A percentile compares a stretch with the other conserved stretches of the same genome.
Conservation (phyloP, 2,797 vertebrate genomes). For the Scomberomorus guttatus region DNA sequence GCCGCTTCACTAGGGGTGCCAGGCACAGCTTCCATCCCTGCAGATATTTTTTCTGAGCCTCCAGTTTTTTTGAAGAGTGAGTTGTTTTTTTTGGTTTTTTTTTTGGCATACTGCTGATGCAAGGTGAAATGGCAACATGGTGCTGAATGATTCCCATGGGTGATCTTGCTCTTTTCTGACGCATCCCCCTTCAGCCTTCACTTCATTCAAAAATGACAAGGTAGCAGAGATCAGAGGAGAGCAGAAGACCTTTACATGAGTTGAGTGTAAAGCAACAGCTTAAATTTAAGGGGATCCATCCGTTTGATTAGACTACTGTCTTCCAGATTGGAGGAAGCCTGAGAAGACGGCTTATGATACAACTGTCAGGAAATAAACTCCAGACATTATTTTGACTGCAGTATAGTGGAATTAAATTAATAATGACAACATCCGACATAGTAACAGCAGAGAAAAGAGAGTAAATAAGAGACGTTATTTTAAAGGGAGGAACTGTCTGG, state of each 20-base stretch:
- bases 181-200: conserved; percentile 32
- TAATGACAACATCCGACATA: conserved; percentile 3
- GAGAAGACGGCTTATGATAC: not conserved
- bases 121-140: conserved; percentile 43
- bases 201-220: conserved; percentile 41
- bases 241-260: conserved; percentile 10
- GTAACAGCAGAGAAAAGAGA: not conserved
- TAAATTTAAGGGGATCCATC: conserved; percentile 26
- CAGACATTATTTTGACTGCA: conserved; percentile 11
- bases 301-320: conserved; percentile 26
- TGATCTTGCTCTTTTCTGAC: conserved; percentile 61
- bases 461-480: conserved; percentile 1
- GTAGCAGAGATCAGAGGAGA: conserved; percentile 20
- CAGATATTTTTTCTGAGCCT: conserved; percentile 46
- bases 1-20: conserved; percentile 57
- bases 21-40: conserved; percentile 49
- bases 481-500: conserved; percentile 9
- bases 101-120: conserved; percentile 55
- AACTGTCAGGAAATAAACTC: conserved; percentile 27
- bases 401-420: not conserved
- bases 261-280: conserved; percentile 6
- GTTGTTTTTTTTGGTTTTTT: no score
- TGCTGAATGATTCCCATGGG: conserved; percentile 52
- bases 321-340: conserved; percentile 7
- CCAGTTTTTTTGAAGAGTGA: conserved; percentile 16